Conservation (phyloP, 2,797 vertebrate genomes). For the Sebastolobus alascanus region DNA sequence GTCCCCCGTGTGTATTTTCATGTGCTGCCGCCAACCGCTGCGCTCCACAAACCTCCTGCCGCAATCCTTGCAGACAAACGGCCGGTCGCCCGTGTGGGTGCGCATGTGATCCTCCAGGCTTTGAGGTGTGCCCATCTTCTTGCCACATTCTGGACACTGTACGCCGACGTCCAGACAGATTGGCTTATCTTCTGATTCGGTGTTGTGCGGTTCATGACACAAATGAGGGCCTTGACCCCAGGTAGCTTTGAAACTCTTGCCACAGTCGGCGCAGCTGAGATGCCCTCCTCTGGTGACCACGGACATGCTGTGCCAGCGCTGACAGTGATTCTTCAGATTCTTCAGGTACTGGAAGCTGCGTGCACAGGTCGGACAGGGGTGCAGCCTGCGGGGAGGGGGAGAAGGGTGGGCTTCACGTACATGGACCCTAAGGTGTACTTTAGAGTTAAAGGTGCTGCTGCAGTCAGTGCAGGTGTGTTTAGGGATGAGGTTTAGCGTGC, state of each 20-base stretch:
- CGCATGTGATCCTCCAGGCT: slow-evolving; percentile 84
- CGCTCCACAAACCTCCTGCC: slow-evolving; percentile 83
- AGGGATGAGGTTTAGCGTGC: slow-evolving; percentile 63
- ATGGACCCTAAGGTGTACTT: slow-evolving; percentile 77
- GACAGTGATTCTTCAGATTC: slow-evolving; percentile 86
- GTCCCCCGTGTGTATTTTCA: slow-evolving; percentile 83
- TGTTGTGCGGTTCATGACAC: slow-evolving; percentile 72
- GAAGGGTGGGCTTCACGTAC: slow-evolving; percentile 77
- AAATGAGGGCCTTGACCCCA: slow-evolving; percentile 85
- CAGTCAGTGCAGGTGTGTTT: slow-evolving; percentile 78
- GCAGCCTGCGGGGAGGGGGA: slow-evolving; percentile 78
- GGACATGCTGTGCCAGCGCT: slow-evolving; percentile 82
- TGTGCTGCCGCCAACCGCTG: slow-evolving; percentile 80
- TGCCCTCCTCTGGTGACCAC: slow-evolving; percentile 77
- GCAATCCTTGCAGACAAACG: slow-evolving; percentile 82
- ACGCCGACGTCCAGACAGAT: slow-evolving; percentile 80
- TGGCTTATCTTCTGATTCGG: slow-evolving; percentile 69
- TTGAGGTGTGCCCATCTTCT: slow-evolving; percentile 81
- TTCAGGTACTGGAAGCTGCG: slow-evolving; percentile 86
- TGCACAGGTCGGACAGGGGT: slow-evolving; percentile 84
- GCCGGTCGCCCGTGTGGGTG: slow-evolving; percentile 85
- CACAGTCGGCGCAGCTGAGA: slow-evolving; percentile 81
- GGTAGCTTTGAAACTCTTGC: slow-evolving; percentile 81
- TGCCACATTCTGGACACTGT: slow-evolving; percentile 81
- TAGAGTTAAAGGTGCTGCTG: slow-evolving; percentile 76